Conservation (phyloP, 1,140 invertebrate species). For the Drosophila gunungcola region DNA sequence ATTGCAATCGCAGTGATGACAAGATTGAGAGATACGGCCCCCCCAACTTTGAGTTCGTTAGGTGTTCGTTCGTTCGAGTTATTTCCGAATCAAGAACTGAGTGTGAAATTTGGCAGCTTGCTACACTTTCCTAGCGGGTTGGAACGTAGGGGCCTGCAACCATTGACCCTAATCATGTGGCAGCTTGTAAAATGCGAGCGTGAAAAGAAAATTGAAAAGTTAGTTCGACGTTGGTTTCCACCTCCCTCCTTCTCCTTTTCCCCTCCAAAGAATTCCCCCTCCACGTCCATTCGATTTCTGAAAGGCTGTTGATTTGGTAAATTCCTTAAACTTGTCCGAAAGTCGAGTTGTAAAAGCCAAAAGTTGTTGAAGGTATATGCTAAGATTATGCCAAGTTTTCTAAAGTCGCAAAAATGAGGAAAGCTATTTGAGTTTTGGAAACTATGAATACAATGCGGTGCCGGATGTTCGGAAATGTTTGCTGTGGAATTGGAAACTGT, state of each 20-base stretch:
- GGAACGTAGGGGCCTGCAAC: slow-evolving; percentile 21
- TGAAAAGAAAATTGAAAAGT: slow-evolving; percentile 79
- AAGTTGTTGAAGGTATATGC: slow-evolving; percentile 32
- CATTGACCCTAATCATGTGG: slow-evolving; percentile 78
- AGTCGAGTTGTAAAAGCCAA: slow-evolving; percentile 46
- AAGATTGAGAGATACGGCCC: slow-evolving; percentile 24
- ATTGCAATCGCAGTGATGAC: slow-evolving; percentile 45
- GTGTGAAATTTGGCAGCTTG: slow-evolving; percentile 79
- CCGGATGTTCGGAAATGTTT: slow-evolving; percentile 1
- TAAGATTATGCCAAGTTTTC: slow-evolving; percentile 28
- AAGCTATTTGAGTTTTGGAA: slow-evolving; percentile 35
- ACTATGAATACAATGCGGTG: slow-evolving; percentile 21
- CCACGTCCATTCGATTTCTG: slow-evolving; percentile 21
- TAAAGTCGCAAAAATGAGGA: slow-evolving; percentile 24
- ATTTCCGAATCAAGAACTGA: slow-evolving; percentile 50
- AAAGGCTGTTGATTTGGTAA: slow-evolving; percentile 75
- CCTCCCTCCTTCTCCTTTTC: no score
- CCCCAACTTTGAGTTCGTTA: slow-evolving; percentile 62
- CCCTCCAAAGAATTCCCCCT: neutral
- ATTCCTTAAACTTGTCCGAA: slow-evolving; percentile 65
- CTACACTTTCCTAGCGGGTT: slow-evolving; percentile 36
- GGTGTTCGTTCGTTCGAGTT: slow-evolving; percentile 39
- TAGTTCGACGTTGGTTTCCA: slow-evolving; percentile 48
- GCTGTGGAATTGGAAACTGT: neutral
- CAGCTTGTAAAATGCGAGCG: slow-evolving; percentile 77